Base-by-base conservation (phyloP, 2,888 invertebrate genomes). In the Zelleria hepariella region DNA sequence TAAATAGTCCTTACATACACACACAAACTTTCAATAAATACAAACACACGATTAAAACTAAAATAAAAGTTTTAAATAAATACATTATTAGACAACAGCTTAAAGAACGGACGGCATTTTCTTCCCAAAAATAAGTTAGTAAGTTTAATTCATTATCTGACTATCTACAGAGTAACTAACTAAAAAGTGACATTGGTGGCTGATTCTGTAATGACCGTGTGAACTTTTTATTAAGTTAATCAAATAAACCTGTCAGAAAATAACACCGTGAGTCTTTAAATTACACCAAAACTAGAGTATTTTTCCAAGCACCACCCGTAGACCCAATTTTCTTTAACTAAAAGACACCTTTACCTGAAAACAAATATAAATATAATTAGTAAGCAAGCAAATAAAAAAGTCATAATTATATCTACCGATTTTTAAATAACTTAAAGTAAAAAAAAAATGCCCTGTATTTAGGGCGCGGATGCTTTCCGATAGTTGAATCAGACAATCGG, bases 11-110 rank as follows among this genome's bases (percentile, higher is more conserved):
- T 21, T 15, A 15, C 24, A 58, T 53, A 18, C 54, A 26, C 27
- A 64, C 61, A 63, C 68, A 64, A 58, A 58, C 68, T 63, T 61
- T 65, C 68, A 70, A 78, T 80, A 80, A 82, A 73, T 80, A 81
- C 81, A 75, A 66, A 67, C 75, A 75, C 61, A 65, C 77, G 52
- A 55, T 51, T 49, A 49, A 20, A 49, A 18, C 32, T 42, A 42
- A 10, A 32, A 32, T 32, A 42, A 42, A 42, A n/a, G n/a, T n/a
- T n/a, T n/a, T 42, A 42, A 42, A 42, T 42, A 42, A 15, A 3
- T 42, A 42, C 10, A 32, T 32, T 32, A 42, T 42, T n/a, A n/a
- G n/a, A n/a, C n/a, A n/a, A n/a, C n/a, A n/a, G n/a, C 15, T 42
- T 15, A 42, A 42, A 15, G 32, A 42, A 42, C 10, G 15, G 1